Evolutionary conservation across 1,140 invertebrate genomes (phyloP), one percentile per base, ranked within the genome.

Genomic region (Teleopsis dalmanni): DNA sequence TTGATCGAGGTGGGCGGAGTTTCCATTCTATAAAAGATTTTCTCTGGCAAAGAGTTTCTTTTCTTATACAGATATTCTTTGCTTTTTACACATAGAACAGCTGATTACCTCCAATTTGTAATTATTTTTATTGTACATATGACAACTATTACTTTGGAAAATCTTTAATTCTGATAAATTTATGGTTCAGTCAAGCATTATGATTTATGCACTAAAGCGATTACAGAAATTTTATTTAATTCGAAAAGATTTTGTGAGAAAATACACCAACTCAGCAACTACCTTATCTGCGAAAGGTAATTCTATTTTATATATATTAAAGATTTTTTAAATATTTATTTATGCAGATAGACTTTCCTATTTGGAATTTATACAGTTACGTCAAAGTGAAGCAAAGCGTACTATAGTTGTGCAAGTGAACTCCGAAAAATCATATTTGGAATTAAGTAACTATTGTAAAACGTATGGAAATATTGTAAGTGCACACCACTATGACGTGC

Each of bases 321-420:
- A 19, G 21, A 3, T 16, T 22, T 11, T 5, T 22, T 34, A 29
- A 48, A 1, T 18, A 25, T 7, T 31, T 6, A 18, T 44, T 14
- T 8, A 25, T 29, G n/a, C 27, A 64, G 62, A 31, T 0, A 60
- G 51, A 25, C 47, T 45, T 11, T 54, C 47, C 36, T 67, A 62
- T 42, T 60, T 62, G 41, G 59, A 67, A 31, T 55, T 67, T 34
- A 57, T 67, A 31, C 37, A 36, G 23, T 43, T 41, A 10, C 64
- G 62, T 1, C 64, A 67, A 33, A 47, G 52, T 37, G 55, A 60
- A 43, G 65, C 65, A 1, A 55, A 57, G 22, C 57, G 65, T 47
- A 83, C 80, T 63, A 61, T 82, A 23, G 60, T 83, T 11, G 72
- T 82, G 18, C 76, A 82, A 74, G 79, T 83, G 2, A 78, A 79